A percentile compares a stretch with the other conserved stretches of the same genome.
phyloP scores from a whole-genome alignment of 2,797 vertebrate genomes.

The Gallinago nigripennis region DNA sequence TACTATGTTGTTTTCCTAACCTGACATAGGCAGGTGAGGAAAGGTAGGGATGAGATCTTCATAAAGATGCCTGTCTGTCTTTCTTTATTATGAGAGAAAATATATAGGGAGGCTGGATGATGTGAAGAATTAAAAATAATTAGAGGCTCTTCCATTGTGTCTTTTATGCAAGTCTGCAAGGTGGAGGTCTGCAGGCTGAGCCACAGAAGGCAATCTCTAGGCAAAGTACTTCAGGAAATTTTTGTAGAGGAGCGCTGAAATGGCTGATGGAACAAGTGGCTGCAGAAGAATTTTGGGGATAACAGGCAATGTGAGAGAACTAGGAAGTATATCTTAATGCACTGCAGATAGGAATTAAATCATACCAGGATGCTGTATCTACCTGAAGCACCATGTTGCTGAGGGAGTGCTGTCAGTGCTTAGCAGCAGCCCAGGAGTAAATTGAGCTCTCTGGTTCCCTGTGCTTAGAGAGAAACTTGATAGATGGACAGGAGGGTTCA shows the following conservation, averaged over 20 bases:
- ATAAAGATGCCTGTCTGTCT: neutral
- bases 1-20: neutral
- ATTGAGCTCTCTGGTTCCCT: neutral
- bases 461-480: neutral
- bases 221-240: neutral
- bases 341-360: neutral
- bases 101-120: neutral
- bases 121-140: neutral
- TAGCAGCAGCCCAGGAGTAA: neutral
- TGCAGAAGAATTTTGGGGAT: neutral
- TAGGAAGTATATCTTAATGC: neutral
- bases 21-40: neutral
- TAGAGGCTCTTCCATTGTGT: neutral
- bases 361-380: neutral
- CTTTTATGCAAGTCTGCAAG: neutral
- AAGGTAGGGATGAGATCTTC: neutral
- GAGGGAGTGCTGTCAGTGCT: neutral
- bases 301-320: neutral
- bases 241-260: neutral
- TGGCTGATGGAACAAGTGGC: neutral
- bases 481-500: neutral
- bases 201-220: neutral
- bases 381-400: neutral
- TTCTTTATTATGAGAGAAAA: neutral
- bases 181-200: neutral